These are phyloP conservation scores for Oryzaephilus surinamensis DNA, from an alignment of 1,140 invertebrate species.

Conservation along the genomic window DNA sequence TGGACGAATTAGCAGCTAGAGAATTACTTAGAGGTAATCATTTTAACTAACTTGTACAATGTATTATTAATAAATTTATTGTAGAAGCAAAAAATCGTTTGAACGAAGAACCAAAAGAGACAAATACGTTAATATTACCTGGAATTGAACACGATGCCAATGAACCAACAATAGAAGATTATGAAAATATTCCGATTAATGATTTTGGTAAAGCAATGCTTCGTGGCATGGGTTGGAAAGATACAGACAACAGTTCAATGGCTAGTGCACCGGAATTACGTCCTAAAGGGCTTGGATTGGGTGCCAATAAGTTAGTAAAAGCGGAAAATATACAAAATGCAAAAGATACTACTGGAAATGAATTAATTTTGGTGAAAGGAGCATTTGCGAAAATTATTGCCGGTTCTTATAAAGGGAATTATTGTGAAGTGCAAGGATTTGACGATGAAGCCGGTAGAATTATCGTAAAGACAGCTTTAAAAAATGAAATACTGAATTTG, in stretches of 20 bases:
- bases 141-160: constrained; percentile 19
- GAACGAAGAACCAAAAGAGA: constrained; percentile 12
- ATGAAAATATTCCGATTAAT: constrained; percentile 78
- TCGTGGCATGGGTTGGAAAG: constrained; percentile 89
- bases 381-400: constrained; percentile 59
- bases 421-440: constrained; percentile 74
- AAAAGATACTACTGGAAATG: constrained; percentile 39
- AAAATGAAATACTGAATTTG: constrained; percentile 55
- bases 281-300: constrained; percentile 85
- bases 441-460: constrained; percentile 76
- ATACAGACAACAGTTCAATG: no score
- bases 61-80: constrained; percentile 11
- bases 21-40: constrained; percentile 33
- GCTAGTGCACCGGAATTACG: constrained; percentile 44
- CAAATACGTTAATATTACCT: constrained; percentile 21
- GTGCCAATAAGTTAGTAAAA: constrained; percentile 63
- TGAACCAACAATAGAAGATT: constrained; percentile 70
- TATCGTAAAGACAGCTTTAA: constrained; percentile 66
- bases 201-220: constrained; percentile 87
- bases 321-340: constrained; percentile 38
- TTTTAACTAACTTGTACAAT: constrained; percentile 1
- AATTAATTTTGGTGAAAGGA: constrained; percentile 42
- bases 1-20: constrained; percentile 45
- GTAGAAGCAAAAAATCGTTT: constrained; percentile 29
- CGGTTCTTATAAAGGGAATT: constrained; percentile 63